Base-by-base conservation (phyloP, 2,113 vertebrate genomes). In the Nycticorax nycticorax region DNA sequence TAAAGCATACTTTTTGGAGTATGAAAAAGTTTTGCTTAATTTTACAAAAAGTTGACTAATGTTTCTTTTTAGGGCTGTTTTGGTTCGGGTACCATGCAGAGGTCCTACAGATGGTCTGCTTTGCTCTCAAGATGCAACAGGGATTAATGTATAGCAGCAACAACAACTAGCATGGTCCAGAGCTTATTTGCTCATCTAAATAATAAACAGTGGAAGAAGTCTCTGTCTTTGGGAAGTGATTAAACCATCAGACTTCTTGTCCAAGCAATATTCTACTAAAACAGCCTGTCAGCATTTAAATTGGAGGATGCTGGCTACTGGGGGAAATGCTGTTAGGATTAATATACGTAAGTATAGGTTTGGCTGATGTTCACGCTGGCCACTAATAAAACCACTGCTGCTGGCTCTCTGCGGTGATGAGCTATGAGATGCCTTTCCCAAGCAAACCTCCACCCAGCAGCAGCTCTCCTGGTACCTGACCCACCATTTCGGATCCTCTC, bases 151-250 rank as follows among this genome's bases (percentile, higher is more conserved):
- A 73, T 5, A 62, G 14, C 28, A 76, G 43, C 35, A 48, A 78
- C 26, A 85, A 76, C 86, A 92, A 7, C 32, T 48, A 76, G 13
- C 9, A 16, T 12, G 28, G 37, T 66, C 39, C 68, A 92, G 67
- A 75, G 28, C n/a, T 93, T 71, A 86, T 92, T 92, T 75, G 8
- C 23, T 86, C 41, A 77, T 88, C 62, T 92, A 91, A 95, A 75
- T 79, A 94, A 90, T 52, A 88, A 92, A 56, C 60, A 88, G 19
- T 48, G 69, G 45, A 90, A 91, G 72, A 92, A 69, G 22, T 50
- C 59, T 85, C 62, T 85, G 55, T 79, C 41, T 87, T 69, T 52
- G 74, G 86, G 77, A 95, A 96, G 75, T 57, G 50, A 89, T 93
- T 85, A 92, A 96, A 75, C 57, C 5, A 4, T 64, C 69, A 85